These are phyloP conservation scores for Hylaea fasciaria DNA, from an alignment of 2,888 invertebrate species.

Conservation along the genomic window DNA sequence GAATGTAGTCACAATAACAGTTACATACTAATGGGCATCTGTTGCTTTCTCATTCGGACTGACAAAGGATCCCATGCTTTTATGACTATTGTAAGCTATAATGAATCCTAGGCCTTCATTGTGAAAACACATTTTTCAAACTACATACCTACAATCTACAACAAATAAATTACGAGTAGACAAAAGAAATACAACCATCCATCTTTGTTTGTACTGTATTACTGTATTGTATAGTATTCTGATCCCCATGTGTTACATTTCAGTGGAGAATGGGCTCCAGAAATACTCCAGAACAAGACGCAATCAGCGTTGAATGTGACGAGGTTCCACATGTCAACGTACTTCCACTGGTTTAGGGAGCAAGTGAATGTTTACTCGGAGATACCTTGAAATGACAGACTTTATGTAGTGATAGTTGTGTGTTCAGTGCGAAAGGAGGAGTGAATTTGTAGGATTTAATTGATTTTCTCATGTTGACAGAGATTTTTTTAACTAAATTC, in stretches of 20 bases:
- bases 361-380: slow-evolving; percentile 91
- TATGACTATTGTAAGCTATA: too few relatives aligned
- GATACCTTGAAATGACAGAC: slow-evolving; percentile 84
- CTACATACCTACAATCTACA: too few relatives aligned
- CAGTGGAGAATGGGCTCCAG: slow-evolving; percentile 91
- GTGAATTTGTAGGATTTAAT: slow-evolving; percentile 21
- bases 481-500: slow-evolving; percentile 6
- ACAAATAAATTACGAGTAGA: too few relatives aligned
- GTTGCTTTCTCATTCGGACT: too few relatives aligned
- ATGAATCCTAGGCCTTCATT: too few relatives aligned
- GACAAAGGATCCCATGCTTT: too few relatives aligned
- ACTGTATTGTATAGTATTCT: not conserved
- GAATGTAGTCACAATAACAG: too few relatives aligned
- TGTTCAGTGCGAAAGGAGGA: slow-evolving; percentile 55
- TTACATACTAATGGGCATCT: not conserved
- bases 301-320: slow-evolving; percentile 88
- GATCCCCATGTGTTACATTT: slow-evolving; percentile 56
- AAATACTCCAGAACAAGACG: slow-evolving; percentile 89
- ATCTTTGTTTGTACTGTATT: too few relatives aligned
- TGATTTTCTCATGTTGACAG: slow-evolving; percentile 8
- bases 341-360: slow-evolving; percentile 90
- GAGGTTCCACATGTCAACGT: slow-evolving; percentile 87
- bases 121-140: too few relatives aligned
- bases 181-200: too few relatives aligned
- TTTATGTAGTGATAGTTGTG: slow-evolving; percentile 51